Percentiles rank a stretch among this genome's conserved stretches.
Conservation (phyloP, 2,797 vertebrate species). For the Lacerta bilineata region DNA sequence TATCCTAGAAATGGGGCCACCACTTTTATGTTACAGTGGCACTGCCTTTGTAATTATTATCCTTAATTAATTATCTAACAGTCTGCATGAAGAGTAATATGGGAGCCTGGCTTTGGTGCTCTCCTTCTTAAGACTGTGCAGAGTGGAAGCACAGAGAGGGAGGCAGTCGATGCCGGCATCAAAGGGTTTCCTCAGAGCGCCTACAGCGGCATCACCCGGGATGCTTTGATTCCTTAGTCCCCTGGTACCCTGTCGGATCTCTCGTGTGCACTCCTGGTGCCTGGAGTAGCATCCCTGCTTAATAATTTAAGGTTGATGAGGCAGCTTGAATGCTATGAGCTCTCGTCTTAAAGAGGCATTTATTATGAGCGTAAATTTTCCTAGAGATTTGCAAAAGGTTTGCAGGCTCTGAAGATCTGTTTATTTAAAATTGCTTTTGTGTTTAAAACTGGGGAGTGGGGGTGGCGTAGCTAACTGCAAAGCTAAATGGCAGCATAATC, state of each 20-base stretch:
- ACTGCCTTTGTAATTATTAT: slow-evolving; percentile 20
- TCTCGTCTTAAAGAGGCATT: neutral
- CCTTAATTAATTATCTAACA: slow-evolving; percentile 49
- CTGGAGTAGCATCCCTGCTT: accelerated
- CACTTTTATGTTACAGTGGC: slow-evolving; percentile 39
- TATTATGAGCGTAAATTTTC: neutral
- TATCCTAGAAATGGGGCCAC: slow-evolving; percentile 14
- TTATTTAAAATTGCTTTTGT: too few species aligned
- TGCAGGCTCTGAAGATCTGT: neutral
- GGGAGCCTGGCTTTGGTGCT: neutral
- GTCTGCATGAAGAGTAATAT: accelerated
- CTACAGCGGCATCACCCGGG: accelerated
- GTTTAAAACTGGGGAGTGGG: too few species aligned
- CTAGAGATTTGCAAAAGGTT: neutral
- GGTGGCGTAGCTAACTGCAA: too few species aligned
- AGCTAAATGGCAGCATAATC: too few species aligned
- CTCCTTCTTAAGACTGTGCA: too few species aligned
- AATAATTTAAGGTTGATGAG: neutral
- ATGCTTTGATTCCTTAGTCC: neutral
- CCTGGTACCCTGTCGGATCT: neutral
- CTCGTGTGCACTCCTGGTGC: neutral
- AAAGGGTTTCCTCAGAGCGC: accelerated
- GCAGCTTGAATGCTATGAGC: neutral
- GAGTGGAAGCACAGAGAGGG: accelerated
- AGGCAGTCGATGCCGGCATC: neutral